phyloP scores from a whole-genome alignment of 2,797 vertebrate genomes.

The Clarias pachynema region DNA sequence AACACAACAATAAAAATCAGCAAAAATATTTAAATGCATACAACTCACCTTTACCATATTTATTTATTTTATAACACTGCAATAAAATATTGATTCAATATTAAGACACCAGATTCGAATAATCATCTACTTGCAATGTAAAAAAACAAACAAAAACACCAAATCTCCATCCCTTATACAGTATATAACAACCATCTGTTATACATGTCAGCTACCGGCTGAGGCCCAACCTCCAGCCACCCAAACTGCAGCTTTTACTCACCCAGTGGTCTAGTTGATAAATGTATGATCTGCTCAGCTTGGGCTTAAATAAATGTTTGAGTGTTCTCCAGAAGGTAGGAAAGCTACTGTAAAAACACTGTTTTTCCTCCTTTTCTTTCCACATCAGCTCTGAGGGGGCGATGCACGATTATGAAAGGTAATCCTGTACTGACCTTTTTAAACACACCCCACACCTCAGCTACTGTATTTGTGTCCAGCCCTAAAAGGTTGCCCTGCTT shows the following conservation, averaged over 20 bases:
- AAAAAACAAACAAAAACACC: background rate
- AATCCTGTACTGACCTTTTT: conserved; percentile 50
- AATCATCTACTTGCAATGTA: background rate
- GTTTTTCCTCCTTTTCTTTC: conserved; percentile 48
- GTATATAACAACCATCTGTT: background rate
- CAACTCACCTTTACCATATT: too few species aligned
- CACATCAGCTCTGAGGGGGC: conserved; percentile 29
- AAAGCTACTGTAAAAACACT: background rate
- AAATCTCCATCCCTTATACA: background rate
- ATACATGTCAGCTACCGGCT: background rate
- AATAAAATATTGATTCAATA: background rate
- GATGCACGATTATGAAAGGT: conserved; percentile 38
- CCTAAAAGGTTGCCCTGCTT: conserved; percentile 71
- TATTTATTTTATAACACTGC: background rate
- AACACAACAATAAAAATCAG: background rate
- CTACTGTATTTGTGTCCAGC: conserved; percentile 11
- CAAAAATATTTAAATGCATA: background rate
- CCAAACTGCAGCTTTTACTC: background rate
- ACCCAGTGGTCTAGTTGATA: background rate
- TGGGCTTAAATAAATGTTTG: background rate
- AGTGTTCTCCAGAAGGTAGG: conserved; percentile 17
- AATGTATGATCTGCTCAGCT: background rate
- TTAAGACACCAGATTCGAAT: background rate
- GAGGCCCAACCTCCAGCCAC: background rate
- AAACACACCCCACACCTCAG: conserved; percentile 32